Evolutionary conservation across 2,888 invertebrate species (phyloP).

Genomic region (Drosophila mimetica): DNA sequence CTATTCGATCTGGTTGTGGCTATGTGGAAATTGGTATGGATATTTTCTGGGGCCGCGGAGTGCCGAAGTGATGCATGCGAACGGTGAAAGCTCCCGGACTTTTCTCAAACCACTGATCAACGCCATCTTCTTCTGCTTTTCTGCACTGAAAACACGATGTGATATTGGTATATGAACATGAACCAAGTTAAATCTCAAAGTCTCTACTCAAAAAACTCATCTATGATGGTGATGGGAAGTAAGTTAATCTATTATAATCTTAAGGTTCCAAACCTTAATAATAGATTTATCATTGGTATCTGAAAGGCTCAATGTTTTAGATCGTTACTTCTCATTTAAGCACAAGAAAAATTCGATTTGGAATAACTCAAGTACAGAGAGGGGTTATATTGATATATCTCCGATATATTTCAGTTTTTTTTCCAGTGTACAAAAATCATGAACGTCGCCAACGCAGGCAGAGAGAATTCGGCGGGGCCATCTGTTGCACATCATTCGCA

Average conservation of each 20-base stretch:
- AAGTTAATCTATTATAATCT: no score
- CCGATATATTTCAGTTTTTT: background rate
- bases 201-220: no score
- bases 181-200: no score
- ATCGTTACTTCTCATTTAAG: no score
- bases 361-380: no score
- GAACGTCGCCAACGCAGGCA: constrained; percentile 30
- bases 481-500: constrained; percentile 82
- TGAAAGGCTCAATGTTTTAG: no score
- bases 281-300: no score
- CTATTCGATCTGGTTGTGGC: constrained; percentile 2
- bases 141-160: constrained; percentile 12
- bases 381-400: no score
- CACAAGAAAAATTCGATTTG: no score
- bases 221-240: no score
- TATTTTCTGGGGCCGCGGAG: constrained; percentile 21
- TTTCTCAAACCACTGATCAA: constrained; percentile 31
- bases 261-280: no score
- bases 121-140: constrained; percentile 17
- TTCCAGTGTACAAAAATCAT: constrained; percentile 46
- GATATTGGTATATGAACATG: background rate
- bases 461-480: constrained; percentile 78
- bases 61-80: constrained; percentile 17
- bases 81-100: constrained; percentile 28
- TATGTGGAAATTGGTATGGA: constrained; percentile 4